Conservation (phyloP, 1,140 invertebrate species). For the Rhopalosiphum padi region DNA sequence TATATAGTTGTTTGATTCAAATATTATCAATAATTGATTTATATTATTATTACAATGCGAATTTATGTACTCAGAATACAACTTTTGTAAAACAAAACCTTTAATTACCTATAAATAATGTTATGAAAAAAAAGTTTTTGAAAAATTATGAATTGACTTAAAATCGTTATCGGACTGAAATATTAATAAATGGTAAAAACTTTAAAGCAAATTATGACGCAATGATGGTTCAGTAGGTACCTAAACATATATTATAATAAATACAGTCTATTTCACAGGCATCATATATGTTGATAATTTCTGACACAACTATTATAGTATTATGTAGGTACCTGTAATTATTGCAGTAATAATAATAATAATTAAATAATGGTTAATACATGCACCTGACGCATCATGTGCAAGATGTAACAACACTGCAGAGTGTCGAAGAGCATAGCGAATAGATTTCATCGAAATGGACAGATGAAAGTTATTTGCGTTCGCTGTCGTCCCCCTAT, state of each 20-base stretch:
- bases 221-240: background rate
- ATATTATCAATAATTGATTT: background rate
- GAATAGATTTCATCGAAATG: background rate
- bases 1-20: background rate
- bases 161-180: too few species aligned
- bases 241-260: background rate
- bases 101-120: background rate
- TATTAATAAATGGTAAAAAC: background rate
- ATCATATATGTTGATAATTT: background rate
- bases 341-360: background rate
- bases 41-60: background rate
- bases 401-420: background rate
- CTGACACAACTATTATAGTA: background rate
- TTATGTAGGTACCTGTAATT: background rate
- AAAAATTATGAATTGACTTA: too few species aligned
- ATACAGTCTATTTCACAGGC: background rate
- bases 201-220: background rate
- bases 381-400: background rate
- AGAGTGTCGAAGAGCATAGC: too few species aligned
- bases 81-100: background rate
- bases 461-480: background rate
- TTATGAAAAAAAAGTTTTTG: too few species aligned
- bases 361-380: background rate
- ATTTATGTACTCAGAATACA: background rate
- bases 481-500: rapidly evolving